Conservation (phyloP, 2,888 invertebrate species). For the Norana najaformis region DNA sequence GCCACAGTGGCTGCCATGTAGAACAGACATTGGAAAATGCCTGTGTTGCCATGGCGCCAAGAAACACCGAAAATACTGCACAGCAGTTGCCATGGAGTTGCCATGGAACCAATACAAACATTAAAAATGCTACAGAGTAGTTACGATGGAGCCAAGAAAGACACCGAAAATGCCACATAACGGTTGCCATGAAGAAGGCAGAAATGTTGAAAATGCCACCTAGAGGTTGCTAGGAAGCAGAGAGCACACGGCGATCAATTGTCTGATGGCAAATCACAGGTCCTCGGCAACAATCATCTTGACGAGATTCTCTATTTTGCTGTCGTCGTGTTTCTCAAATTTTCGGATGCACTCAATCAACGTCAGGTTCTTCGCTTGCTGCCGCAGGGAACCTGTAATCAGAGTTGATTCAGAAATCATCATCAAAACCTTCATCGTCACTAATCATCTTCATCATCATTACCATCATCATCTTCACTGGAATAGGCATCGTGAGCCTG, state of each 20-base stretch:
- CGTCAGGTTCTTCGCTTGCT: background rate
- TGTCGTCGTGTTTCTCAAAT: background rate
- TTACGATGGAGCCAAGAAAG: background rate
- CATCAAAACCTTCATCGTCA: too few relatives aligned
- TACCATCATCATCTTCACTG: too few relatives aligned
- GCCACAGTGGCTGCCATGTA: background rate
- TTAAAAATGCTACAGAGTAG: background rate
- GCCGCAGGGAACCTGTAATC: background rate
- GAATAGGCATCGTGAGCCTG: too few relatives aligned
- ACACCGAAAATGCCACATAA: background rate
- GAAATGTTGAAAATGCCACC: background rate
- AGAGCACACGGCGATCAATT: background rate
- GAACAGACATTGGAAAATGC: background rate
- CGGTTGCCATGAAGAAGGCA: background rate
- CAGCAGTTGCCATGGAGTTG: background rate
- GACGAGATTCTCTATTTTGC: background rate
- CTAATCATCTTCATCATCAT: too few relatives aligned
- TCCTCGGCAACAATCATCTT: background rate
- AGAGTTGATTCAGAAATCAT: background rate
- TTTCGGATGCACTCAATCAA: background rate
- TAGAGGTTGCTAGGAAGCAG: background rate
- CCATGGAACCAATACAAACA: background rate
- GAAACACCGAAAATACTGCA: background rate
- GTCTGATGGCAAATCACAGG: background rate
- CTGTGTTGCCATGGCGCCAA: background rate